A percentile compares a stretch with the other conserved stretches of the same genome.
These are phyloP conservation scores for Lysandra bellargus DNA, from an alignment of 2,888 invertebrate species.

Conservation along the genomic window DNA sequence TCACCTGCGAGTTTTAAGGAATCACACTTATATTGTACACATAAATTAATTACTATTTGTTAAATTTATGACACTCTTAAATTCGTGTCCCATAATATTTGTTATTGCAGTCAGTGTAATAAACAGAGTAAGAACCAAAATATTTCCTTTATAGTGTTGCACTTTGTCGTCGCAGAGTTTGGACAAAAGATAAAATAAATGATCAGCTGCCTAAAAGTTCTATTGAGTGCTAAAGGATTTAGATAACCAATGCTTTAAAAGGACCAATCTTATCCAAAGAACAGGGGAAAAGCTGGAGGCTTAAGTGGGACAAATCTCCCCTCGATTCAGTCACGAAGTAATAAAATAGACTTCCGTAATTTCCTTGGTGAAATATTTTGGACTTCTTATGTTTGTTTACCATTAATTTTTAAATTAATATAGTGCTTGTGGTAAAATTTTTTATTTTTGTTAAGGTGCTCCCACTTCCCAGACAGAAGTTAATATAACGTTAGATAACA, in stretches of 20 bases:
- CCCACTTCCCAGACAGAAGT: too few relatives aligned
- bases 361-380: slow-evolving; percentile 71
- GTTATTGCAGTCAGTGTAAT: neutral
- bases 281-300: slow-evolving; percentile 71
- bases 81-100: neutral
- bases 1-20: neutral
- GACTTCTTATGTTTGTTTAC: slow-evolving; percentile 39
- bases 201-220: slow-evolving; percentile 47
- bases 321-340: slow-evolving; percentile 75
- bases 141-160: neutral
- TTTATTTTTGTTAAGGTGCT: too few relatives aligned
- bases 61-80: too few relatives aligned
- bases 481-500: too few relatives aligned
- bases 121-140: neutral
- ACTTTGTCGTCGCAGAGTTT: neutral
- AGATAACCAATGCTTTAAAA: slow-evolving; percentile 64
- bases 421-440: neutral
- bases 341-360: slow-evolving; percentile 70
- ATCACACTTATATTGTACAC: neutral
- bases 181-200: slow-evolving; percentile 23
- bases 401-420: neutral
- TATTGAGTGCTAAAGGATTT: slow-evolving; percentile 73
- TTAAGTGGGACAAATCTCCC: slow-evolving; percentile 76
- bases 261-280: slow-evolving; percentile 71
- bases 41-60: too few relatives aligned